phyloP scores from a whole-genome alignment of 1,140 invertebrate genomes.

The Drosophila pallidifrons region DNA sequence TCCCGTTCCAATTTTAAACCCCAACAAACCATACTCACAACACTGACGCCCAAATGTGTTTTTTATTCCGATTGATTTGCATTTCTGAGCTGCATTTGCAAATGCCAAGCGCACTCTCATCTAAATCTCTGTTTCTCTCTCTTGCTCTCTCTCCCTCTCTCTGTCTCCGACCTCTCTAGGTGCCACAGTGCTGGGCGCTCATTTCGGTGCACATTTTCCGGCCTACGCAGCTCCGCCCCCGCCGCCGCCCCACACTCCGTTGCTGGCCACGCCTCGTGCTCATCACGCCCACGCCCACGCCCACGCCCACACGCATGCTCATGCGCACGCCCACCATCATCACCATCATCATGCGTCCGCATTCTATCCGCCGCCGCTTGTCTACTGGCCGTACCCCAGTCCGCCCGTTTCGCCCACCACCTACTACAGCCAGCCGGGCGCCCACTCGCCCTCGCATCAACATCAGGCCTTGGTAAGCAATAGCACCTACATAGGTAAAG shows the following conservation, averaged over 20 bases:
- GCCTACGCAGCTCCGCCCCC: conserved; percentile 67
- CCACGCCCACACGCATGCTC: conserved; percentile 67
- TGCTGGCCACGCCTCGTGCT: conserved; percentile 85
- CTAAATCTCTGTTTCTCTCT: conserved; percentile 1
- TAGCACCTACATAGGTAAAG: not conserved
- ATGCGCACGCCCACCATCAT: conserved; percentile 59
- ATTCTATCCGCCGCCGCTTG: conserved; percentile 87
- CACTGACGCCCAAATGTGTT: conserved; percentile 44
- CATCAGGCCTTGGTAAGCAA: conserved; percentile 85
- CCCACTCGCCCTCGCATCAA: conserved; percentile 85
- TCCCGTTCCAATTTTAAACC: conserved; percentile 1
- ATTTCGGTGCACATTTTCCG: conserved; percentile 71
- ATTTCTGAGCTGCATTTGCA: not conserved
- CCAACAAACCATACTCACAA: conserved; percentile 71
- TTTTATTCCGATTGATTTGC: conserved; percentile 6
- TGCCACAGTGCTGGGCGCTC: conserved; percentile 72
- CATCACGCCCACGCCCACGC: conserved; percentile 86
- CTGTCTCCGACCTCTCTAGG: conserved; percentile 43
- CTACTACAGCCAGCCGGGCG: conserved; percentile 89
- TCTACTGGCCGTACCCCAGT: conserved; percentile 96
- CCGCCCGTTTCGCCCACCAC: conserved; percentile 95
- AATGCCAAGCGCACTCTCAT: not conserved
- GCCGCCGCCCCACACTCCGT: conserved; percentile 79
- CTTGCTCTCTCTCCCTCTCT: conserved; percentile 4
- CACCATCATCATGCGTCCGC: conserved; percentile 75